phyloP scores from a whole-genome alignment of 2,113 vertebrate species.

The Dasyprocta punctata region DNA sequence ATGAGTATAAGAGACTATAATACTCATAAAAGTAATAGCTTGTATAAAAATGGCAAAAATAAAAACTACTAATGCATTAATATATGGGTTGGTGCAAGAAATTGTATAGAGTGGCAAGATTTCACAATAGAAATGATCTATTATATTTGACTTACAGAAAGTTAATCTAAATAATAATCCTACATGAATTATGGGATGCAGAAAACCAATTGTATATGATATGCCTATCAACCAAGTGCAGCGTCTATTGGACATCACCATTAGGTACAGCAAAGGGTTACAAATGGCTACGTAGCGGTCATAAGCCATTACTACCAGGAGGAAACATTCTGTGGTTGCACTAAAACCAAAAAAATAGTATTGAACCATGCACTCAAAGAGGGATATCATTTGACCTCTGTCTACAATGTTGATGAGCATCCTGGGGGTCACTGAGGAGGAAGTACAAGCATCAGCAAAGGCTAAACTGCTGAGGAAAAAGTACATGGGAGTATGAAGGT shows the following conservation, averaged over 20 bases:
- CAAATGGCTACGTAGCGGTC: constrained; percentile 71
- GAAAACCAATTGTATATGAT: constrained; percentile 49
- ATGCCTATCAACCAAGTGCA: constrained; percentile 35
- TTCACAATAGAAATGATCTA: constrained; percentile 74
- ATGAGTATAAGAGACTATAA: constrained; percentile 49
- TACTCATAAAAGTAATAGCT: constrained; percentile 43
- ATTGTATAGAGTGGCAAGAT: constrained; percentile 61
- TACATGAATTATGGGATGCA: constrained; percentile 54
- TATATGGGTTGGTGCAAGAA: constrained; percentile 68
- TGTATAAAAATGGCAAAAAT: constrained; percentile 46
- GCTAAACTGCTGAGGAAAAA: constrained; percentile 52
- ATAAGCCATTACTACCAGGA: constrained; percentile 72
- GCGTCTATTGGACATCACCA: constrained; percentile 64
- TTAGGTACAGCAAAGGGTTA: constrained; percentile 57
- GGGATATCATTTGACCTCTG: not conserved
- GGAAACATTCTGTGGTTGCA: constrained; percentile 71
- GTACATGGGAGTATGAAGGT: constrained; percentile 59
- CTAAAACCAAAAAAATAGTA: constrained; percentile 59
- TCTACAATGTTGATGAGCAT: constrained; percentile 43
- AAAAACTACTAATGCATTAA: constrained; percentile 55
- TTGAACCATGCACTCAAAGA: constrained; percentile 49
- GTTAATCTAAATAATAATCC: constrained; percentile 63
- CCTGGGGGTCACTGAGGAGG: constrained; percentile 56
- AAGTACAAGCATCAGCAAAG: constrained; percentile 55
- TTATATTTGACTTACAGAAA: constrained; percentile 65